Base-by-base conservation (phyloP, 2,888 invertebrate genomes). In the Gerosis bhagava region DNA sequence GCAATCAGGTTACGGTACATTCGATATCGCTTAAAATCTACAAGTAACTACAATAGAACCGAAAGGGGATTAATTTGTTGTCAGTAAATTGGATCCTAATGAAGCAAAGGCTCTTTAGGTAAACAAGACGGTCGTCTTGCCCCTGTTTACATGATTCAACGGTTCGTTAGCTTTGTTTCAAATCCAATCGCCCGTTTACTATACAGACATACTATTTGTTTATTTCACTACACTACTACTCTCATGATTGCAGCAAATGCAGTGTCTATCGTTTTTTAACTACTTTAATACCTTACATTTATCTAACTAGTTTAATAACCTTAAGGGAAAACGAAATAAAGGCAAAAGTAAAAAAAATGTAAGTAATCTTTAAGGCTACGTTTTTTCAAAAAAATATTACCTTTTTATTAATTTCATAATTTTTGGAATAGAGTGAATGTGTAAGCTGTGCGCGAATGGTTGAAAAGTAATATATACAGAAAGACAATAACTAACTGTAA, bases 151-250 rank as follows among this genome's bases (percentile, higher is more conserved):
- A 83, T 82, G 83, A 79, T 80, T 75, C 82, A 70, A 70, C 82
- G 87, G 86, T 88, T 88, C 87, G 87, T 88, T 88, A 88, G 84
- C 83, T 84, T 86, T 86, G 86, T 86, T 87, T 79, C 86, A 75
- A 81, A 83, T 82, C 77, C 80, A 79, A 88, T 87, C 79, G 73
- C 61, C 70, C 65, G 69, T 62, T 70, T 65, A 60, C 63, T 62
- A 59, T 63, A 61, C 61, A 62, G 58, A 37, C 37, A 22, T 55
- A 58, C 56, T 51, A 46, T 39, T 54, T 57, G 58, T 53, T 61
- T 51, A 32, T 37, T 36, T 22, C 43, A 44, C 44, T 44, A 36
- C 35, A 10, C 26, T 26, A 44, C 44, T 44, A 36, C 35, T 11
- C 26, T 26, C 28, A 45, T 37, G 37, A 45, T 45, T 37, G 45